Conservation (phyloP, 2,888 invertebrate genomes). For the Altica lythri region DNA sequence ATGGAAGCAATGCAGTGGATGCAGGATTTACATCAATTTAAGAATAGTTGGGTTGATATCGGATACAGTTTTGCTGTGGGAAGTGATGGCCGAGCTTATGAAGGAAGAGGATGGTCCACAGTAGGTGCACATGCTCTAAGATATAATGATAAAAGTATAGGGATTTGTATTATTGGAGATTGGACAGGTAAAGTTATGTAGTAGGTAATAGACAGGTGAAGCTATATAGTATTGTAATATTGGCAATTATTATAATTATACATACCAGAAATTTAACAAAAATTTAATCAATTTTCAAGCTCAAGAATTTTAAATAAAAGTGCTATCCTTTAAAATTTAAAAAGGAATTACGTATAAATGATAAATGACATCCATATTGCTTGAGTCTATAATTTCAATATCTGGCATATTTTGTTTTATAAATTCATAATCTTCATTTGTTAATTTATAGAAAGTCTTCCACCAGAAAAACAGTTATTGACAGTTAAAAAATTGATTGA, state of each 20-base stretch:
- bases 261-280: no score
- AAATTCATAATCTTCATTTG: no score
- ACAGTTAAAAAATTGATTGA: conserved; percentile 64
- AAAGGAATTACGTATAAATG: no score
- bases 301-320: no score
- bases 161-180: conserved; percentile 74
- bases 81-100: conserved; percentile 72
- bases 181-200: conserved; percentile 75
- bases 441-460: conserved; percentile 61
- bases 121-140: conserved; percentile 73
- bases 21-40: conserved; percentile 67
- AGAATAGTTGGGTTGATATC: conserved; percentile 70
- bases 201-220: no score
- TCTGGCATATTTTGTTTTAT: no score
- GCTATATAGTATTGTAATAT: no score
- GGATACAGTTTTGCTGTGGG: conserved; percentile 75
- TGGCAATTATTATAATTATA: no score
- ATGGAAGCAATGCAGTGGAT: conserved; percentile 64
- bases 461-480: conserved; percentile 64
- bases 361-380: no score
- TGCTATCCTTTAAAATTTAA: no score
- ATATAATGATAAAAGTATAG: conserved; percentile 71
- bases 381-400: no score
- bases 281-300: no score
- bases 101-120: conserved; percentile 71